Evolutionary conservation across 2,888 invertebrate species (phyloP), one percentile per base, ranked within the genome.

Genomic region (Meiosimyza decipiens): DNA sequence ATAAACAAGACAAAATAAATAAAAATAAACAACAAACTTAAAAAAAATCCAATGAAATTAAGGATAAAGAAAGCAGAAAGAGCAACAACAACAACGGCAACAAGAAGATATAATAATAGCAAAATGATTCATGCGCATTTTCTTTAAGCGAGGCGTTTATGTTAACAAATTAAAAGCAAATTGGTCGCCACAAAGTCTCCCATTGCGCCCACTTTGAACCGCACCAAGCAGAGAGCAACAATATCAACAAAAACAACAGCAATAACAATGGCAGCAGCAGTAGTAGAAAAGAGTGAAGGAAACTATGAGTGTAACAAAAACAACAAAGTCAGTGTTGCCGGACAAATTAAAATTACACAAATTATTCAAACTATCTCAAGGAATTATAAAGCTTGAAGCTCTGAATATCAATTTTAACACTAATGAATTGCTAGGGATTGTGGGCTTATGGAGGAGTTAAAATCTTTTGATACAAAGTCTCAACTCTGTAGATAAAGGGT

Each of bases 91-190:
- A 62, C 15, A 67, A 55, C 57, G 49, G 4, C 66, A 54, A 60
- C 47, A 47, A 28, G 40, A 63, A 66, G 62, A 67, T 64, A 55
- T 66, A 65, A 74, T 71, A 62, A 71, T 54, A 69, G 72, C 73
- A 77, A 77, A 79, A 79, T 79, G 78, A 80, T 80, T 79, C 80
- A 80, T 80, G 78, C 78, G 80, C 78, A 77, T 78, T 80, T 77
- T 78, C 77, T 77, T 76, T 78, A 77, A 78, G 77, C 80, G 81
- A 82, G 82, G 83, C 83, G 85, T 83, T 85, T 85, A 84, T 85
- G 84, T 82, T 83, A 82, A 82, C 84, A 85, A 85, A 85, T 84
- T 85, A 83, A 82, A 81, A 83, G 82, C 82, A 84, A 84, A 82
- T 84, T 81, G 83, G 80, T 78, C 79, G 80, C 80, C 82, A 78